Conservation (phyloP, 2,797 vertebrate genomes). For the Centropyge bicolor region DNA sequence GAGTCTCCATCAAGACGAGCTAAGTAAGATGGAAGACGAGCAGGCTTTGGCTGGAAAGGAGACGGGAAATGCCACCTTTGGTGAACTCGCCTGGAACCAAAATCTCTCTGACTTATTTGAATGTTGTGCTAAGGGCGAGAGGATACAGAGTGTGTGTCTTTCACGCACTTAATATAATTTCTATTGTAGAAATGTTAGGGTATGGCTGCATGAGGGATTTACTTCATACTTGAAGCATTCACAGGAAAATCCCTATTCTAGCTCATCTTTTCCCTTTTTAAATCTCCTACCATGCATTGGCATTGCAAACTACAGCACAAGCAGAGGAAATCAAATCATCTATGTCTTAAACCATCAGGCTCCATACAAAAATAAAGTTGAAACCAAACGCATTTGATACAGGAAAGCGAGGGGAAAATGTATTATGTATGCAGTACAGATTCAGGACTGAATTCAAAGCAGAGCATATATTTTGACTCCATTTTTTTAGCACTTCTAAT, state of each 20-base stretch:
- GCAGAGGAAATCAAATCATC: conserved; percentile 73
- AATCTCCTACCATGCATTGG: conserved; percentile 75
- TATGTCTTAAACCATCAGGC: conserved; percentile 75
- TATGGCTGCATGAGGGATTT: conserved; percentile 79
- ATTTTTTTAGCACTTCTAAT: conserved; percentile 81
- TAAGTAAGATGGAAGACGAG: conserved; percentile 88
- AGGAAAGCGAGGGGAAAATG: conserved; percentile 64
- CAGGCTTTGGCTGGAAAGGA: conserved; percentile 78
- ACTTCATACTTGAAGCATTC: conserved; percentile 77
- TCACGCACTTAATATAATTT: conserved; percentile 79
- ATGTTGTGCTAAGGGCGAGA: conserved; percentile 79
- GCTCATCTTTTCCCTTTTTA: conserved; percentile 81
- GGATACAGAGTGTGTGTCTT: conserved; percentile 66
- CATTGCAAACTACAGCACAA: conserved; percentile 63
- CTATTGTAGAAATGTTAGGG: conserved; percentile 77
- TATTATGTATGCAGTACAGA: conserved; percentile 71
- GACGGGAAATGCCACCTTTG: conserved; percentile 85
- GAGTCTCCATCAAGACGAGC: conserved; percentile 84
- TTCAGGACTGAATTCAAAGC: conserved; percentile 63
- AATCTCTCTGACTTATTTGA: conserved; percentile 81
- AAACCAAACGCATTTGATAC: conserved; percentile 66
- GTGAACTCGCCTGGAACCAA: conserved; percentile 80
- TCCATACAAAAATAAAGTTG: conserved; percentile 69
- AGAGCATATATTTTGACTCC: conserved; percentile 65
- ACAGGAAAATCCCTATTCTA: conserved; percentile 81